Evolutionary conservation across 2,113 vertebrate species (phyloP).

Genomic region (Australoheros scitulus): DNA sequence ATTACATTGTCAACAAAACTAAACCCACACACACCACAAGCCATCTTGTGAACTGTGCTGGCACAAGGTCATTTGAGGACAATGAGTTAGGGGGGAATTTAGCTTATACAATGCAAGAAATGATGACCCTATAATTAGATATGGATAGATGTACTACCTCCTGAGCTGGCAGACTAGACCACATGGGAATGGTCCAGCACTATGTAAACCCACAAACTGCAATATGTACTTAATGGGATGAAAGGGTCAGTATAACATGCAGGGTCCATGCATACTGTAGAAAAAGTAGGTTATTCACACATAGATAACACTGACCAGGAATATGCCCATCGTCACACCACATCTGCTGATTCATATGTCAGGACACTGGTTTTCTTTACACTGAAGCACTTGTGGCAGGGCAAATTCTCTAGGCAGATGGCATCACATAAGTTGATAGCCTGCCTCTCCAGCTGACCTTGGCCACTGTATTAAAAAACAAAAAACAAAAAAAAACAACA

Average conservation of each 20-base stretch:
- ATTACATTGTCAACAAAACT: constrained; percentile 36
- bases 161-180: constrained; percentile 20
- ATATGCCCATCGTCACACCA: constrained; percentile 9
- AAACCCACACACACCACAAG: neutral
- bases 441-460: constrained; percentile 38
- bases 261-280: neutral
- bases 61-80: constrained; percentile 34
- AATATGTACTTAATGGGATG: constrained; percentile 39
- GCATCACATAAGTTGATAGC: constrained; percentile 44
- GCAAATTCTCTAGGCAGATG: constrained; percentile 43
- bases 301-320: constrained; percentile 23
- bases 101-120: neutral
- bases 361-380: constrained; percentile 27
- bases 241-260: constrained; percentile 41
- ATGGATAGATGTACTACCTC: neutral
- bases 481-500: too few species aligned
- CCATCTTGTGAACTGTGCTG: neutral
- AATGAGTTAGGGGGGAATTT: constrained; percentile 14
- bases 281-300: constrained; percentile 59
- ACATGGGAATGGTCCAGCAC: constrained; percentile 2
- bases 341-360: constrained; percentile 41
- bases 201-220: constrained; percentile 23
- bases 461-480: neutral
- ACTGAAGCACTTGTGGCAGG: constrained; percentile 1
- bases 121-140: neutral